Evolutionary conservation across 2,888 invertebrate species (phyloP).

Genomic region (Limnephilus marmoratus): DNA sequence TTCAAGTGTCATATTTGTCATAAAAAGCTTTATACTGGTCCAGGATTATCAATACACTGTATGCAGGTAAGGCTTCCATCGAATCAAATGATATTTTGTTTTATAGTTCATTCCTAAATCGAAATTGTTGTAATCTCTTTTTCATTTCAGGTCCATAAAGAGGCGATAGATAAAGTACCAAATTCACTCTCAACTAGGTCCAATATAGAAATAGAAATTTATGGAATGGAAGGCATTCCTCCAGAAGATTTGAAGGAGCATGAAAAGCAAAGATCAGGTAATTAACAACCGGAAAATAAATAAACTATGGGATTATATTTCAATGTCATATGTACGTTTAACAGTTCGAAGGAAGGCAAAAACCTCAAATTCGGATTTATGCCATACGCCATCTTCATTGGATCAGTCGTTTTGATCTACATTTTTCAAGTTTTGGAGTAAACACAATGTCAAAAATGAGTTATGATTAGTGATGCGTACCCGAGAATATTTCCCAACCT

Average conservation of each 20-base stretch:
- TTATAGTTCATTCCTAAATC: not conserved
- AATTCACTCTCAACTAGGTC: conserved; percentile 98
- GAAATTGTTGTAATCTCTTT: not conserved
- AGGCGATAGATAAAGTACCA: conserved; percentile 99
- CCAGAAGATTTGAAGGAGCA: conserved; percentile 95
- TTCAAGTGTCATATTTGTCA: conserved; percentile 99
- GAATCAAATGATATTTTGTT: not conserved
- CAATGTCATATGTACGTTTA: not conserved
- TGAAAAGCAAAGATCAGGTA: conserved; percentile 89
- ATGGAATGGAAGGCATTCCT: conserved; percentile 99
- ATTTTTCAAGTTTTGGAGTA: too few relatives aligned
- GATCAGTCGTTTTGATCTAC: too few relatives aligned
- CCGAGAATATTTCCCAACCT: too few relatives aligned
- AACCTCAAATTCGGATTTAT: too few relatives aligned
- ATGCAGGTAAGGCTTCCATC: conserved; percentile 88
- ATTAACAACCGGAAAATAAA: conserved; percentile 45
- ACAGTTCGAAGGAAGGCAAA: too few relatives aligned
- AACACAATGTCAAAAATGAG: too few relatives aligned
- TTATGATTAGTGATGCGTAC: too few relatives aligned
- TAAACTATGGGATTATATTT: not conserved
- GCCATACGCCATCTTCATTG: too few relatives aligned
- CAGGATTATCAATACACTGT: conserved; percentile 98
- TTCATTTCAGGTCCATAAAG: conserved; percentile 94
- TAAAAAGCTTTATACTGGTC: conserved; percentile 98
- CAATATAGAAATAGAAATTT: conserved; percentile 99